Evolutionary conservation across 1,140 invertebrate genomes (phyloP), one percentile per base, ranked within the genome.

Genomic region (Muscidifurax raptorellus): DNA sequence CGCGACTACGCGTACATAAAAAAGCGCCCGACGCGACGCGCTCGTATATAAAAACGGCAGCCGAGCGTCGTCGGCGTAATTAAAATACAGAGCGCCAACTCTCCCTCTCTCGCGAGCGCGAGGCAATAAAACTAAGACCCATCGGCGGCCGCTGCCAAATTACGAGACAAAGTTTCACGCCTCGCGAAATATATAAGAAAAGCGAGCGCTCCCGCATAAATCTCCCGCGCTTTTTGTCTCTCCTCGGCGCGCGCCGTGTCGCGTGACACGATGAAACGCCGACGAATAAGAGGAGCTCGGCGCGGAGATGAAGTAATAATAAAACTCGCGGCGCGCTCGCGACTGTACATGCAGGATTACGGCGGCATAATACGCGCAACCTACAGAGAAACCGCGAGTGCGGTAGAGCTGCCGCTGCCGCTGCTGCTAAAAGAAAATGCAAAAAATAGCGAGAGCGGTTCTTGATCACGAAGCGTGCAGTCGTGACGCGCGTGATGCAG

Each of bases 121-220:
- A 25, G 40, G 44, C 64, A 80, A 80, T 80, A 80, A 80, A 69
- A 80, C 64, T 25, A n/a, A 69, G 66, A 44, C 2, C 15, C 52
- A 79, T 79, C 59, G 59, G 52, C 66, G n/a, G 72, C 32, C 66
- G 32, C 64, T 80, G 79, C 67, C 79, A 80, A 71, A 80, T 80
- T 80, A 71, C 79, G 64, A 47, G 66, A 80, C 79, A 71, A 71
- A 80, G 79, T 80, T 80, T 80, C 67, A 80, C 36, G 79, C 79
- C 66, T 47, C 32, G 79, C 66, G 66, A 80, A 80, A 80, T 80
- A 71, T 28, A 47, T 71, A 80, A 66, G 52, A 36, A 80, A 47
- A 25, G 30, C 12, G 32, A 36, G 36, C 66, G 30, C 44, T 66
- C 13, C 12, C 66, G 66, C 79, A 80, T 80, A 80, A 80, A 80